Conservation (phyloP, 2,888 invertebrate genomes). For the Xestia rhomboidea region DNA sequence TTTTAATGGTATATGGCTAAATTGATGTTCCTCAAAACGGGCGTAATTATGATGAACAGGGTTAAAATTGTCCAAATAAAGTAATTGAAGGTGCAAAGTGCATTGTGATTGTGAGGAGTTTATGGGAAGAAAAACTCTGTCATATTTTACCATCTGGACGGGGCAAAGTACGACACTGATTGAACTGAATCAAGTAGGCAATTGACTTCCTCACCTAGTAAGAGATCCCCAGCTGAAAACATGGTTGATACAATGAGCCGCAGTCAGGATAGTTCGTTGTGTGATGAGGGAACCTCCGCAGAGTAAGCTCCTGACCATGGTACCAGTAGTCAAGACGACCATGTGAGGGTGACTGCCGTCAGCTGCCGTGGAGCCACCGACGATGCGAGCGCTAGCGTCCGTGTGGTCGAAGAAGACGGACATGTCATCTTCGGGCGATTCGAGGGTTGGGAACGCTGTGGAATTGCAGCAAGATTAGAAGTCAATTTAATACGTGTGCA, state of each 20-base stretch:
- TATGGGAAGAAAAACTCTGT: too few species aligned
- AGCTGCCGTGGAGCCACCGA: conserved; percentile 76
- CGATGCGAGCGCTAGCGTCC: conserved; percentile 73
- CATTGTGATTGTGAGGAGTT: too few species aligned
- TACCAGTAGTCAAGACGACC: conserved; percentile 75
- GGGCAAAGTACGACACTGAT: background rate
- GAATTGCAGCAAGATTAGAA: background rate
- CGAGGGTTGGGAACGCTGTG: background rate
- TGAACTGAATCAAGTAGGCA: background rate
- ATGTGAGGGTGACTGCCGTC: conserved; percentile 77
- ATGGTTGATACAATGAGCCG: conserved; percentile 79
- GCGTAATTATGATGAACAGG: background rate
- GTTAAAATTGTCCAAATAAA: background rate
- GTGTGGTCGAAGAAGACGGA: conserved; percentile 73
- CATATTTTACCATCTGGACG: too few species aligned
- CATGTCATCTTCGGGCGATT: conserved; percentile 67
- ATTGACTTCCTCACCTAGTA: conserved; percentile 31
- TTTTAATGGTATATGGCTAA: too few species aligned
- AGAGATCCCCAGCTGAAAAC: conserved; percentile 29
- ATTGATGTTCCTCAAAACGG: background rate
- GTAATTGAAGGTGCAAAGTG: background rate
- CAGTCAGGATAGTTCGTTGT: conserved; percentile 76
- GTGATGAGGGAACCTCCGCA: conserved; percentile 80
- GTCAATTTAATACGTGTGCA: background rate
- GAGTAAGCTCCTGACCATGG: conserved; percentile 69